A percentile compares a stretch with the other conserved stretches of the same genome.
Evolutionary conservation across 2,888 invertebrate species (phyloP).

Genomic region (Drosophila histrio): DNA sequence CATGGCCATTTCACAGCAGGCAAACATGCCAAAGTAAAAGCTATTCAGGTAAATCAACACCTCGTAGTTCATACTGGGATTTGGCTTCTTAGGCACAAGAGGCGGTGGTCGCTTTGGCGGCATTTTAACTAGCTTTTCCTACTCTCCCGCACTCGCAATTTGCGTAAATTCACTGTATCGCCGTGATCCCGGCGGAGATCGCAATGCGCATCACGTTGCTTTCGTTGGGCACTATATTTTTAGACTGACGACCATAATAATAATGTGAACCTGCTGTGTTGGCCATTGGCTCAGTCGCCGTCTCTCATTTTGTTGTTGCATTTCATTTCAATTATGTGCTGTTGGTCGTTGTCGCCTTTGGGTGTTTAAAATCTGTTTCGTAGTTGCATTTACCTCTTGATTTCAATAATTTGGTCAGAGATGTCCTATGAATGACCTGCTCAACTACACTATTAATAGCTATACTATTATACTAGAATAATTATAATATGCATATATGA

Average conservation of each 20-base stretch:
- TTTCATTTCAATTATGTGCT: conserved; percentile 59
- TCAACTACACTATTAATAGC: not conserved
- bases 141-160: not conserved
- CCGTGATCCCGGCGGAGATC: conserved; percentile 36
- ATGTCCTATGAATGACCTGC: conserved; percentile 36
- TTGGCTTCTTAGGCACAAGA: conserved; percentile 86
- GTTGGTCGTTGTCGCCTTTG: conserved; percentile 65
- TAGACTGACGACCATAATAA: conserved; percentile 82
- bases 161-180: conserved; percentile 8
- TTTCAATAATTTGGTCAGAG: conserved; percentile 7
- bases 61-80: conserved; percentile 92
- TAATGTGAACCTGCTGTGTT: conserved; percentile 62
- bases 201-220: conserved; percentile 43
- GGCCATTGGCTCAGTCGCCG: conserved; percentile 44
- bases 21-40: conserved; percentile 94
- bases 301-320: conserved; percentile 42
- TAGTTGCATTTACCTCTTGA: conserved; percentile 29
- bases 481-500: not conserved
- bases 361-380: conserved; percentile 40
- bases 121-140: conserved; percentile 50
- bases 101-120: conserved; percentile 77
- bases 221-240: conserved; percentile 78
- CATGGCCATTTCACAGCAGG: conserved; percentile 92
- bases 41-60: conserved; percentile 93
- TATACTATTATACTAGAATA: not conserved